A percentile compares a stretch with the other conserved stretches of the same genome.
Conservation (phyloP, 2,888 invertebrate species). For the Caprella mutica region DNA sequence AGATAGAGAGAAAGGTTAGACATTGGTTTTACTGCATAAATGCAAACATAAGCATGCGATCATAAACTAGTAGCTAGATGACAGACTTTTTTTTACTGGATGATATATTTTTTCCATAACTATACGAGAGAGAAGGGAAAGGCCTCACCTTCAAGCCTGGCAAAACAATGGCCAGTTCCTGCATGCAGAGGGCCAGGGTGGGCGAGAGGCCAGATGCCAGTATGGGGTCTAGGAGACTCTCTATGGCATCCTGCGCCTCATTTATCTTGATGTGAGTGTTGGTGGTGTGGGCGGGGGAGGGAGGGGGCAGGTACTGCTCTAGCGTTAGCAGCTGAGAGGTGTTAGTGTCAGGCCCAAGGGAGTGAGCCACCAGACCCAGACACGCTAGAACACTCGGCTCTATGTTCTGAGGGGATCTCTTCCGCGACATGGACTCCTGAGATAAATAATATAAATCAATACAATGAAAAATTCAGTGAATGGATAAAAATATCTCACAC, state of each 20-base stretch:
- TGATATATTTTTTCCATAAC: background rate
- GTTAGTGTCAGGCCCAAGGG: slow-evolving; percentile 50
- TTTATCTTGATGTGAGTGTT: slow-evolving; percentile 82
- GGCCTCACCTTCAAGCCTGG: slow-evolving; percentile 60
- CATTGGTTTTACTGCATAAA: too few species aligned
- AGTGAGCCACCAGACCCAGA: slow-evolving; percentile 77
- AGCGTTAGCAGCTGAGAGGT: slow-evolving; percentile 9
- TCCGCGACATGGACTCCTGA: slow-evolving; percentile 65
- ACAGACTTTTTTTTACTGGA: background rate
- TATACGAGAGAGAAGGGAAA: background rate
- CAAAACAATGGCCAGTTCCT: slow-evolving; percentile 77
- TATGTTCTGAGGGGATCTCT: slow-evolving; percentile 47
- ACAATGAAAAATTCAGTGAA: background rate
- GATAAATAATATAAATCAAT: background rate
- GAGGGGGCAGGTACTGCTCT: slow-evolving; percentile 54
- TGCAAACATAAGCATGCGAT: background rate
- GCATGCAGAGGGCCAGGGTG: slow-evolving; percentile 76
- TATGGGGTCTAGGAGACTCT: slow-evolving; percentile 69
- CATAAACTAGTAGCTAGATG: background rate
- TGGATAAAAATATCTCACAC: background rate
- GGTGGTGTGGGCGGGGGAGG: slow-evolving; percentile 67
- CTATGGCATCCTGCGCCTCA: slow-evolving; percentile 60
- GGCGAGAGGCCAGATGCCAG: slow-evolving; percentile 81
- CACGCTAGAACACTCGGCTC: slow-evolving; percentile 89
- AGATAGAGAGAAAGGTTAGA: too few species aligned